phyloP scores from a whole-genome alignment of 1,140 invertebrate genomes.

The Nilaparvata lugens region DNA sequence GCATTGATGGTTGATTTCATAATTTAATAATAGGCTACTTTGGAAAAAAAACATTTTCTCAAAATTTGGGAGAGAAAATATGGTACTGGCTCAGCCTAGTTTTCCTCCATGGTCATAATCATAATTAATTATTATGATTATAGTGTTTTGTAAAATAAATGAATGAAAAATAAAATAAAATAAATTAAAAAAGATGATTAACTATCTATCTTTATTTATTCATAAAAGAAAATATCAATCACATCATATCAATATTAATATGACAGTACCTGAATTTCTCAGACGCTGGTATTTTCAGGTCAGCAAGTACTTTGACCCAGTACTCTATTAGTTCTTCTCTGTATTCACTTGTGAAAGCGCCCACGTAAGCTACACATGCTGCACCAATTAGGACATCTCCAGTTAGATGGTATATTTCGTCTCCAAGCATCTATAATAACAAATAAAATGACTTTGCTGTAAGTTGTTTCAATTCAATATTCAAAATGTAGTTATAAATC shows the following conservation, averaged over 20 bases:
- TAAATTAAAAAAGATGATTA: slow-evolving; percentile 22
- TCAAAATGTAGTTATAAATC: no score
- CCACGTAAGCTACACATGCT: slow-evolving; percentile 78
- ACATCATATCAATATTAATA: not conserved
- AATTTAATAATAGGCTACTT: no score
- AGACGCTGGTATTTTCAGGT: slow-evolving; percentile 59
- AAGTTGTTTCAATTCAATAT: no score
- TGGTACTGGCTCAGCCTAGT: no score
- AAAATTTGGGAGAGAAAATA: no score
- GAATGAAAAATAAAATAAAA: no score
- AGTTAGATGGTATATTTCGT: slow-evolving; percentile 48
- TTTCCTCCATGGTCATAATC: no score
- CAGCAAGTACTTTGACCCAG: slow-evolving; percentile 55
- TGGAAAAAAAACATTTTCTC: no score
- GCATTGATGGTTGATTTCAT: no score
- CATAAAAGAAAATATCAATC: not conserved
- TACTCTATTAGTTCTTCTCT: slow-evolving; percentile 52
- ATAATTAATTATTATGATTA: no score
- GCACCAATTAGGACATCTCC: slow-evolving; percentile 78
- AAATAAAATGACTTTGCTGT: not conserved
- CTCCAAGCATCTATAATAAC: slow-evolving; percentile 15
- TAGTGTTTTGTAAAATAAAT: no score
- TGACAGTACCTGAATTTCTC: slow-evolving; percentile 42
- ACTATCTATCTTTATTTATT: slow-evolving; percentile 5
- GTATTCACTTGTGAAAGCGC: slow-evolving; percentile 70